These are phyloP conservation scores for Phaenicophaeus curvirostris DNA, from an alignment of 2,797 vertebrate species.

Conservation along the genomic window DNA sequence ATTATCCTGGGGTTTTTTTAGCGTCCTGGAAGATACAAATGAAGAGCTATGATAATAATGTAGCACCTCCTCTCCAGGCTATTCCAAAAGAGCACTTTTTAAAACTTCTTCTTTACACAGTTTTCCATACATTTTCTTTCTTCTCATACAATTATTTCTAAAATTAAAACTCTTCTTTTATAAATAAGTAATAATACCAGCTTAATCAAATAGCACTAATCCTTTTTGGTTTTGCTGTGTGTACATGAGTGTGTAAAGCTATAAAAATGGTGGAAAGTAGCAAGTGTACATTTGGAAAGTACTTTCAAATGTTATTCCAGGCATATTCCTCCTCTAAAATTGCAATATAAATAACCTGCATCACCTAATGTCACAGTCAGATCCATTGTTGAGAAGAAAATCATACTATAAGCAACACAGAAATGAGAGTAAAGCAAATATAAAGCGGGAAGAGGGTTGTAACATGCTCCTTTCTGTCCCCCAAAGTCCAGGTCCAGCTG, in stretches of 20 bases:
- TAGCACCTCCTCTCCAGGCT: not conserved
- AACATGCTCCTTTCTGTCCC: not conserved
- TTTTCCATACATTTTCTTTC: not conserved
- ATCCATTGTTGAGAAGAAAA: not conserved
- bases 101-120: not conserved
- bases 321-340: not conserved
- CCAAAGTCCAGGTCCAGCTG: not conserved
- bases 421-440: not conserved
- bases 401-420: not conserved
- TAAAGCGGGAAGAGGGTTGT: rapidly evolving
- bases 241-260: not conserved
- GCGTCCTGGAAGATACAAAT: not conserved
- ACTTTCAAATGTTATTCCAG: not conserved
- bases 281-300: not conserved
- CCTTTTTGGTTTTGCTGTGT: not conserved
- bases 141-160: not conserved
- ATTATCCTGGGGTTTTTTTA: not conserved
- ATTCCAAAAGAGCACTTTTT: not conserved
- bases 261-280: not conserved
- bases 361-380: not conserved
- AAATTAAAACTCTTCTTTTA: not conserved
- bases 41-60: not conserved
- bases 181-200: not conserved
- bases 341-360: not conserved
- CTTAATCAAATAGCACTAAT: not conserved